Evolutionary conservation across 2,113 vertebrate species (phyloP), one percentile per base, ranked within the genome.

Genomic region (Actenoides hombroni): DNA sequence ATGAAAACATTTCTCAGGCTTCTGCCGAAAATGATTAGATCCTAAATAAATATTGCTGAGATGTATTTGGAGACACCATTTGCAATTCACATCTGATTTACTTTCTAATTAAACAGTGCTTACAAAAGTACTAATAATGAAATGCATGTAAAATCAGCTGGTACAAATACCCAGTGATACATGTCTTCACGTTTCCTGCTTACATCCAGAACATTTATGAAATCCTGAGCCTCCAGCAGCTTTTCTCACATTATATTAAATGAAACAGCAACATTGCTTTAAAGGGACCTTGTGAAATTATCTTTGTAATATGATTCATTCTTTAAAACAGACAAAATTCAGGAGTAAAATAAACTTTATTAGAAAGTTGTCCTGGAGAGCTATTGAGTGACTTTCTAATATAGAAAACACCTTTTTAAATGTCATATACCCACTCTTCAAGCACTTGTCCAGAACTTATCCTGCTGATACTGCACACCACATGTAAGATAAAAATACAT

Each of bases 71-170:
- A 93, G 53, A 68, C 42, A 95, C 12, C 17, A 74, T 90, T 96
- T 94, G 87, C 85, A 97, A 88, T 84, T 96, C 80, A 85, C 31
- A 74, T 94, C 60, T 95, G 74, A 95, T 95, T 96, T 93, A 40
- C 40, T 90, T 91, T 81, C 74, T 87, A 92, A 96, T 91, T 94
- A 91, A 95, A 74, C 64, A 54, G 31, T 61, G 31, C 86, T 95
- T 86, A 93, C 44, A 77, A 77, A 86, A 63, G n/a, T 64, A 51
- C 42, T 73, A 79, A 71, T 83, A 83, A 91, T 86, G 44, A 90
- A 96, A 89, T 25, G 31, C 49, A 25, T 78, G 57, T 65, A 92
- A 94, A 93, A 81, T 83, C 63, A 63, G 49, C 16, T 60, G 40
- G 40, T 80, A 59, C 61, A 88, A 93, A 73, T 85, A 95, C 25